These are phyloP conservation scores for Dolomedes plantarius DNA, from an alignment of 2,888 invertebrate genomes.

Conservation along the genomic window DNA sequence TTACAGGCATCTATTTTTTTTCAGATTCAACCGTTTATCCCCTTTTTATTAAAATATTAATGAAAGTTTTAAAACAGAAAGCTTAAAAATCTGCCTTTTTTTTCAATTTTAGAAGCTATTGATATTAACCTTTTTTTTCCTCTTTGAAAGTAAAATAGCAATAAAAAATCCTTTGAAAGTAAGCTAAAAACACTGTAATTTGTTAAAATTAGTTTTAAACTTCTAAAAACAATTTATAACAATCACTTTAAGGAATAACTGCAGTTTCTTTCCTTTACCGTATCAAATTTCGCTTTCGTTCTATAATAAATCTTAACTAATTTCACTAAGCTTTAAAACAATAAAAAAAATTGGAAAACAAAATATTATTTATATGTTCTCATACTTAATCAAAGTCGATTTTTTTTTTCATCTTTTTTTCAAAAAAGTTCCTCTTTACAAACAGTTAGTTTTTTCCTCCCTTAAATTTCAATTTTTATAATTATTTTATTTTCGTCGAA, in stretches of 20 bases:
- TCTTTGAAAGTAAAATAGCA: background rate
- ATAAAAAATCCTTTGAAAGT: background rate
- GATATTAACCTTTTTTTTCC: background rate
- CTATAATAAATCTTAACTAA: constrained; percentile 2
- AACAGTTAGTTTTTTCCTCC: background rate
- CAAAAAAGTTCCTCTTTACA: background rate
- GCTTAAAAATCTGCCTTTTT: background rate
- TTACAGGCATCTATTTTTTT: too few relatives aligned
- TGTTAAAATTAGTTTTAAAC: background rate
- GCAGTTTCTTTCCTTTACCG: background rate
- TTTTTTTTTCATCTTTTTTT: background rate
- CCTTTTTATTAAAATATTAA: too few relatives aligned
- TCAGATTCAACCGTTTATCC: too few relatives aligned
- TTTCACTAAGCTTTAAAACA: background rate
- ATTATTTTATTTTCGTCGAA: background rate
- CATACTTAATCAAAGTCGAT: background rate
- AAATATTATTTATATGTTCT: background rate
- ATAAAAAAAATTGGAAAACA: background rate
- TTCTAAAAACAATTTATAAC: constrained; percentile 1
- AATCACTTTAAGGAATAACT: background rate
- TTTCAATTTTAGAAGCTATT: background rate
- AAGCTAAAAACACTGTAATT: background rate
- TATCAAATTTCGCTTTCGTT: background rate
- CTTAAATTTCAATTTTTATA: background rate
- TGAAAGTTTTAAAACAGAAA: too few relatives aligned